phyloP scores from a whole-genome alignment of 1,140 invertebrate genomes.

The Heliconius hermathena region DNA sequence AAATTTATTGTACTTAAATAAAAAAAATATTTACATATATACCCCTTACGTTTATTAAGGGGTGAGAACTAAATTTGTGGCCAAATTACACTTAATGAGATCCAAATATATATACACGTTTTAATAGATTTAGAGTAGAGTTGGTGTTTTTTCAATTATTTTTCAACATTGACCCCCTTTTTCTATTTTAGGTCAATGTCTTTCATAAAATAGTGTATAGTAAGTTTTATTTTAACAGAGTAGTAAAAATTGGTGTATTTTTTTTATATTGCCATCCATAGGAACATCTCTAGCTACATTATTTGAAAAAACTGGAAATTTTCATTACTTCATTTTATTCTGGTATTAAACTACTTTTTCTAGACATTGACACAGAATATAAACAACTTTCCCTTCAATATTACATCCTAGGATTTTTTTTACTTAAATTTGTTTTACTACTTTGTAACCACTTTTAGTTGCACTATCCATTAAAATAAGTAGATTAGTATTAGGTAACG shows the following conservation, averaged over 20 bases:
- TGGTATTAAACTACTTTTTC: neutral
- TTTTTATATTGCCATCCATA: no score
- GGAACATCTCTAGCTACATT: no score
- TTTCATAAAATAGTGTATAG: neutral
- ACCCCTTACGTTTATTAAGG: constrained; percentile 70
- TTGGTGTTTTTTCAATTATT: constrained; percentile 1
- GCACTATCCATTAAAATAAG: constrained; percentile 46
- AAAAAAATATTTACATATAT: constrained; percentile 75
- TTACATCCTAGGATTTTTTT: constrained; percentile 18
- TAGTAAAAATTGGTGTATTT: neutral
- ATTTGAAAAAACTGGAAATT: no score
- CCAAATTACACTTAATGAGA: constrained; percentile 79
- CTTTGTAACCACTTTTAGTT: constrained; percentile 28
- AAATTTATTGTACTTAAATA: constrained; percentile 73
- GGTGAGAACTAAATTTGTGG: constrained; percentile 74
- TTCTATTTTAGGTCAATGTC: constrained; percentile 9
- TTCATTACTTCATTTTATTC: no score
- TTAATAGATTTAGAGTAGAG: constrained; percentile 63
- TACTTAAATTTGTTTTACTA: neutral
- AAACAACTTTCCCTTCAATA: constrained; percentile 1
- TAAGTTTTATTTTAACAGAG: neutral
- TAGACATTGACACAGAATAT: constrained; percentile 16
- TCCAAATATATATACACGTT: constrained; percentile 78
- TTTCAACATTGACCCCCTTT: neutral
- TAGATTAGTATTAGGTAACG: constrained; percentile 65